A percentile compares a stretch with the other conserved stretches of the same genome.
Conservation (phyloP, 2,797 vertebrate genomes). For the Gymnopithys bicolor region DNA sequence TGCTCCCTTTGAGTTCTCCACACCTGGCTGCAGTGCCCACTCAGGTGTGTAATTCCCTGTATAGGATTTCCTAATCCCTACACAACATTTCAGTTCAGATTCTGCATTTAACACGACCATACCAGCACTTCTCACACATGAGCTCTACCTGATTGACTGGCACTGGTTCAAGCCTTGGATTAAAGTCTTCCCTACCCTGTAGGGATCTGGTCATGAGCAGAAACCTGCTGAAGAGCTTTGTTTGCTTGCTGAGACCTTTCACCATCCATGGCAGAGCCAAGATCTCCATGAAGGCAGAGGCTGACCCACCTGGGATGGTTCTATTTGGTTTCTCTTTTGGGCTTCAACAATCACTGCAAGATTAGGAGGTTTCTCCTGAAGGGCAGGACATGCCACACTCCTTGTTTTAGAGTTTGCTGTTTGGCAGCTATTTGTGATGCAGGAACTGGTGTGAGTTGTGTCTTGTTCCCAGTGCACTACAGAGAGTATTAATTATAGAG, state of each 20-base stretch:
- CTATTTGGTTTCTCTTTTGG: background rate
- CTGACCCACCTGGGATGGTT: background rate
- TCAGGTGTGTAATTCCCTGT: background rate
- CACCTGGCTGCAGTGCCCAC: background rate
- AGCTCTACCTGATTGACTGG: background rate
- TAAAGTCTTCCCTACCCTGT: background rate
- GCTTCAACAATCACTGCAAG: background rate
- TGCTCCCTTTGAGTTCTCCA: background rate
- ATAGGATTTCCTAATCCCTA: background rate
- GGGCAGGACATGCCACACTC: background rate
- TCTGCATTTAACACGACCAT: background rate
- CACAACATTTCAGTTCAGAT: background rate
- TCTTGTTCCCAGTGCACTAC: background rate
- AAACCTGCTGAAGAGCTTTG: background rate
- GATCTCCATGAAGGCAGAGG: background rate
- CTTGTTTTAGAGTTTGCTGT: background rate
- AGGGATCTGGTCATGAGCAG: background rate
- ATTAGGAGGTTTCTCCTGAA: background rate
- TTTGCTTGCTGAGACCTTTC: background rate
- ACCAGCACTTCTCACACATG: background rate
- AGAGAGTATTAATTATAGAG: background rate
- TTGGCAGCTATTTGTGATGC: background rate
- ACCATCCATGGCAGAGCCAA: background rate
- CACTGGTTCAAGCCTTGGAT: background rate
- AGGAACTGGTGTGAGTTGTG: background rate